A percentile compares a stretch with the other conserved stretches of the same genome.
Conservation (phyloP, 2,113 vertebrate species). For the Athene cunicularia region DNA sequence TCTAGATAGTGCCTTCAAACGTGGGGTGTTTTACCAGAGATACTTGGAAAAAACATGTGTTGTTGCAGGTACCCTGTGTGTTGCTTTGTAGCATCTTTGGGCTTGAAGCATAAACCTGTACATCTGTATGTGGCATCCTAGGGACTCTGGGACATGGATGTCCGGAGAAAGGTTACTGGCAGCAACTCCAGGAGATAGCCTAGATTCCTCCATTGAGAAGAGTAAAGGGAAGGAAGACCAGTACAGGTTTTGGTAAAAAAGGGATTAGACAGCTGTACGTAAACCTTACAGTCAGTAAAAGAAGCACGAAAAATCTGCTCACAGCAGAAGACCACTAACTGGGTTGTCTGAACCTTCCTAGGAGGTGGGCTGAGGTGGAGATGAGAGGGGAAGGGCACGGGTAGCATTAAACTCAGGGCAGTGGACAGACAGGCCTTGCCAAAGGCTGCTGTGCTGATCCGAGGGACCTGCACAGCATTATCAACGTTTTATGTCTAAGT, state of each 20-base stretch:
- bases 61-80: too few relatives aligned
- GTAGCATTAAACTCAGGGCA: not conserved
- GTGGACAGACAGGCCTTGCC: not conserved
- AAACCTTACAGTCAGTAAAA: not conserved
- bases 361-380: not conserved
- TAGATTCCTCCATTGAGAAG: not conserved
- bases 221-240: not conserved
- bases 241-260: not conserved
- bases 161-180: not conserved
- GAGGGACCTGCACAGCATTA: not conserved
- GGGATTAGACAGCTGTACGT: not conserved
- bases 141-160: not conserved
- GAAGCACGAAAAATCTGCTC: not conserved
- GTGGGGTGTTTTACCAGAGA: not conserved
- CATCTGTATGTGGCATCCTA: not conserved
- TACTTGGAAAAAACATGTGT: not conserved
- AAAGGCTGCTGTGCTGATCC: not conserved
- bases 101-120: rapidly evolving
- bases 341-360: not conserved
- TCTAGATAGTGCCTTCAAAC: not conserved
- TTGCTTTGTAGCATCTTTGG: not conserved
- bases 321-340: not conserved
- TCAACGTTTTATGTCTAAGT: not conserved
- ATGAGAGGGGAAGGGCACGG: rapidly evolving
- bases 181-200: not conserved